phyloP scores from a whole-genome alignment of 1,140 invertebrate genomes.

The Cotesia typhae region DNA sequence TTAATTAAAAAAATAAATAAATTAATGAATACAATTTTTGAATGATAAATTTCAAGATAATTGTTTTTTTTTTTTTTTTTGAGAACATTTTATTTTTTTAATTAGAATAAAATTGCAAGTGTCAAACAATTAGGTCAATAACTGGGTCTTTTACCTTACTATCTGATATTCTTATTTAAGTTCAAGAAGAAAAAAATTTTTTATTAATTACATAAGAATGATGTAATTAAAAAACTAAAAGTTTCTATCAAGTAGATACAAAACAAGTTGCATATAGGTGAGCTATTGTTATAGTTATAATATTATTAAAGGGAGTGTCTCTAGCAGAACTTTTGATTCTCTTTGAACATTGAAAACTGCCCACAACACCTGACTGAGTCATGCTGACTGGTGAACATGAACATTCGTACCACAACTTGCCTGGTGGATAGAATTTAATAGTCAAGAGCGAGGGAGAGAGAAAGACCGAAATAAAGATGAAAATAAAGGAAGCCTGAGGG shows the following conservation, averaged over 20 bases:
- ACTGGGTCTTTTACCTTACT: too few species aligned
- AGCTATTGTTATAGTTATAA: background rate
- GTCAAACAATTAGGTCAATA: too few species aligned
- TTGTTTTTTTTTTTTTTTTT: too few species aligned
- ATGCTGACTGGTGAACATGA: slow-evolving; percentile 46
- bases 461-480: slow-evolving; percentile 30
- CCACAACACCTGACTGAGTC: slow-evolving; percentile 59
- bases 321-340: slow-evolving; percentile 49
- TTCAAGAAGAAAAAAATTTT: too few species aligned
- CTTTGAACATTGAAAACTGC: slow-evolving; percentile 53
- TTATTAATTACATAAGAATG: too few species aligned
- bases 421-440: slow-evolving; percentile 4
- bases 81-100: too few species aligned
- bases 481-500: slow-evolving; percentile 18
- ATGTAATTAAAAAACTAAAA: too few species aligned
- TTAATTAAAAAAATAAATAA: too few species aligned
- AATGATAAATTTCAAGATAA: too few species aligned
- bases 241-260: background rate
- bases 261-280: slow-evolving; percentile 16
- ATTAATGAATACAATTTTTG: too few species aligned
- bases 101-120: too few species aligned
- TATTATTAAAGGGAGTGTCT: slow-evolving; percentile 19
- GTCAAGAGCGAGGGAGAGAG: slow-evolving; percentile 31
- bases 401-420: background rate
- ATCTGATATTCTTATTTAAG: too few species aligned